A percentile compares a stretch with the other conserved stretches of the same genome.
phyloP scores from a whole-genome alignment of 2,888 invertebrate genomes.

The Arge pagana region DNA sequence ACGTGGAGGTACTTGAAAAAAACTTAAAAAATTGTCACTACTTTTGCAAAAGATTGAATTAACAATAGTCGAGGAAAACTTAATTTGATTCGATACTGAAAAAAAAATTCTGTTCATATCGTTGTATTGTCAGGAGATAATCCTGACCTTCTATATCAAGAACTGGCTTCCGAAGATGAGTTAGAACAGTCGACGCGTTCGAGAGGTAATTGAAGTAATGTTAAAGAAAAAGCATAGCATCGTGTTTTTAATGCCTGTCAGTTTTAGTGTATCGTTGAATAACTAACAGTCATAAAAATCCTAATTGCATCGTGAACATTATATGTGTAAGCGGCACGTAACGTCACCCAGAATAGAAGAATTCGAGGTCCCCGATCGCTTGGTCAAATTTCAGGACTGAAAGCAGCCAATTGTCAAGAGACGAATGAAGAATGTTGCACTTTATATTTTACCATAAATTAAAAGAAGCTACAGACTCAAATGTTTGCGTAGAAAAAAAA shows the following conservation, averaged over 20 bases:
- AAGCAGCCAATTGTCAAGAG: too few relatives aligned
- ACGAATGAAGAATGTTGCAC: too few relatives aligned
- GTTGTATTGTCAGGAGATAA: slow-evolving; percentile 61
- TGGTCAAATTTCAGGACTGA: too few relatives aligned
- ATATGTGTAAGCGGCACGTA: too few relatives aligned
- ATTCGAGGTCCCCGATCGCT: too few relatives aligned
- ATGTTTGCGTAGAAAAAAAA: too few relatives aligned
- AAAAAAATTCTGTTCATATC: slow-evolving; percentile 35
- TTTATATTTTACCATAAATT: too few relatives aligned
- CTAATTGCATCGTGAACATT: too few relatives aligned
- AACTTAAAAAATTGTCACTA: slow-evolving; percentile 6
- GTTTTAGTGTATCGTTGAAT: slow-evolving; percentile 1
- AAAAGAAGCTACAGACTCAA: too few relatives aligned
- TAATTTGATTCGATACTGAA: too few relatives aligned
- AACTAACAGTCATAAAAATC: slow-evolving; percentile 11
- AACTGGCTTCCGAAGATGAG: slow-evolving; percentile 59
- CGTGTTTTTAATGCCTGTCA: slow-evolving; percentile 17
- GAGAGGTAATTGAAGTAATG: slow-evolving; percentile 45
- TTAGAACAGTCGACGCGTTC: slow-evolving; percentile 45
- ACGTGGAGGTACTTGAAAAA: slow-evolving; percentile 59
- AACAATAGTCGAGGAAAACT: slow-evolving; percentile 2
- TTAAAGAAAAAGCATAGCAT: slow-evolving; percentile 5
- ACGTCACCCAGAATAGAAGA: too few relatives aligned
- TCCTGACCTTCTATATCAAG: slow-evolving; percentile 64
- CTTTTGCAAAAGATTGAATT: slow-evolving; percentile 21